Evolutionary conservation across 92 coral and sea anemone genomes (phyloP), one percentile per base, ranked within the genome.

Genomic region (Isaurus tuberculatus): DNA sequence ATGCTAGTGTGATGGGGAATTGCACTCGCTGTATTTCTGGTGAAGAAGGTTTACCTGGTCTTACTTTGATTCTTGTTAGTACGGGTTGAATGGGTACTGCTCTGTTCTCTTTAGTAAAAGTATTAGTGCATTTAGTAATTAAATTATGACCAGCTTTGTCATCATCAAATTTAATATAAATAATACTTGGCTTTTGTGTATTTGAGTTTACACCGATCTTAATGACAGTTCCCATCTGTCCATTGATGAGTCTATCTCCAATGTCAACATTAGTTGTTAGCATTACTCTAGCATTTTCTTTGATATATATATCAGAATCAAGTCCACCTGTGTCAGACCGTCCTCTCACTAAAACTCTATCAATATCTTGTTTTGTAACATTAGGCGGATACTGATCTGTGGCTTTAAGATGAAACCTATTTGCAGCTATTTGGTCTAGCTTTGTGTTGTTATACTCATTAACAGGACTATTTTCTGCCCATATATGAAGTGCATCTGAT

Each of bases 161-260:
- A 75, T 91, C 95, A 85, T 94, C 95, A 89, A 94, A 89, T 55
- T 86, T 91, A 9, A 93, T 73, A 75, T 88, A 91, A 7, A 93
- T 61, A 20, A 74, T 72, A 27, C 80, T 20, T 31, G 92, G 88
- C 19, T 78, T 86, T 60, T 86, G 63, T 0, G 37, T 85, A 36
- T 30, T 88, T 71, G 48, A 31, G 49, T 91, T 81, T 17, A 81
- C 51, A 14, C 5, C 73, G 6, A 89, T 65, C 70, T 33, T 87
- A 8, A 83, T 15, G 2, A 91, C 85, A 25, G 97, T 91, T 19
- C 97, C 94, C 37, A 93, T 55, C 80, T 93, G 92, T 5, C 92
- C 97, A 90, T 92, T 91, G 14, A 89, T 87, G 17, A 89, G 81
- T 87, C 95, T 88, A 68, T 89, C 80, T 29, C 27, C 55, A 40